phyloP scores from a whole-genome alignment of 2,113 vertebrate genomes.

The Pampusana beccarii region DNA sequence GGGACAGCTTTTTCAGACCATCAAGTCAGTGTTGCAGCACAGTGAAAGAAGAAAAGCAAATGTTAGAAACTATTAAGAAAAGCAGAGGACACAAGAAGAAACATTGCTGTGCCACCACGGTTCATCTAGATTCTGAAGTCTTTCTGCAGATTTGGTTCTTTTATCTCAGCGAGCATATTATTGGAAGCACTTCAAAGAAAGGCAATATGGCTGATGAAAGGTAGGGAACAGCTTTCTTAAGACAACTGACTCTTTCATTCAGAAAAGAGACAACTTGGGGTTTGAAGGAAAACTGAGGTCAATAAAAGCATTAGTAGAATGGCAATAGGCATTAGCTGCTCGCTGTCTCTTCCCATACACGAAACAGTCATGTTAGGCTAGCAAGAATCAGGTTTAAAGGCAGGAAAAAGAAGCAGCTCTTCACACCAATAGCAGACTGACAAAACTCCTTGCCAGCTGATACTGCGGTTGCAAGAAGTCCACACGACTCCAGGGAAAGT shows the following conservation, averaged over 20 bases:
- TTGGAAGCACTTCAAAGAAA: background rate
- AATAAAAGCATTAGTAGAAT: background rate
- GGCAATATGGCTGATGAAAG: background rate
- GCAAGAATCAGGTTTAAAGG: background rate
- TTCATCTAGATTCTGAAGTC: background rate
- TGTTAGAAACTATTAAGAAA: background rate
- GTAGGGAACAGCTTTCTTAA: background rate
- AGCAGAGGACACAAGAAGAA: background rate
- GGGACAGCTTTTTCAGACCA: background rate
- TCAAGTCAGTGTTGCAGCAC: background rate
- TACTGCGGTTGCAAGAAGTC: background rate
- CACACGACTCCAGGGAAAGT: accelerated
- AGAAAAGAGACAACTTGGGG: background rate
- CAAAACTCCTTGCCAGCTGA: background rate
- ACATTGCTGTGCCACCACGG: background rate
- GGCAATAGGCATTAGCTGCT: background rate
- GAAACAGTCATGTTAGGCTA: background rate
- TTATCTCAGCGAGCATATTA: background rate
- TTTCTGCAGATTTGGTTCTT: background rate
- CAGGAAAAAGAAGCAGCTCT: background rate
- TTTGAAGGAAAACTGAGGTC: background rate
- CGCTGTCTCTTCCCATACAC: background rate
- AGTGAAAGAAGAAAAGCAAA: background rate
- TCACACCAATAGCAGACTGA: background rate
- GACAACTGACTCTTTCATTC: background rate